Conservation (phyloP, 2,113 vertebrate species). For the Istiophorus platypterus region DNA sequence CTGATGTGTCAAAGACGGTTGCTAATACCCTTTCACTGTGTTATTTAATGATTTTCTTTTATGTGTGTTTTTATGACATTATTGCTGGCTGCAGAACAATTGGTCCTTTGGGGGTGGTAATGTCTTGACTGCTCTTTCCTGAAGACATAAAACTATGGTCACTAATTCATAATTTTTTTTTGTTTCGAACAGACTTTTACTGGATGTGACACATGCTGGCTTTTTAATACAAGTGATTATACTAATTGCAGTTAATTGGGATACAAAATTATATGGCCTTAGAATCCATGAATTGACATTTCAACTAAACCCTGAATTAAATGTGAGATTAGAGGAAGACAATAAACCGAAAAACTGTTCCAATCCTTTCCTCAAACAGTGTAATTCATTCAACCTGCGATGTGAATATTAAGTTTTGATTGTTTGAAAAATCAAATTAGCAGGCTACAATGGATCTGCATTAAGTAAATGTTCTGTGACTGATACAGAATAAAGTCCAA, state of each 20-base stretch:
- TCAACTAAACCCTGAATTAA: slow-evolving; percentile 26
- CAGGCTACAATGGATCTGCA: slow-evolving; percentile 9
- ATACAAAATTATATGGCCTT: slow-evolving; percentile 19
- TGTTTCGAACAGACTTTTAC: slow-evolving; percentile 21
- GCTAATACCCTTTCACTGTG: slow-evolving; percentile 50
- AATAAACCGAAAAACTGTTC: slow-evolving; percentile 1
- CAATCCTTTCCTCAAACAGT: slow-evolving; percentile 28
- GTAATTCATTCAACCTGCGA: slow-evolving; percentile 23
- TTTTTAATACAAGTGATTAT: slow-evolving; percentile 40
- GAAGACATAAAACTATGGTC: slow-evolving; percentile 14
- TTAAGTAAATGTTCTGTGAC: slow-evolving; percentile 8
- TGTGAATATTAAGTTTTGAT: slow-evolving; percentile 48
- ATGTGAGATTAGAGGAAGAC: slow-evolving; percentile 14
- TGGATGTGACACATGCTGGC: slow-evolving; percentile 28
- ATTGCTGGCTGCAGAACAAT: slow-evolving; percentile 44
- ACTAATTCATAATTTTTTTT: slow-evolving; percentile 28
- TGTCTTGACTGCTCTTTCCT: slow-evolving; percentile 11
- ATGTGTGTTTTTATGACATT: slow-evolving; percentile 55
- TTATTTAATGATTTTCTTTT: slow-evolving; percentile 49
- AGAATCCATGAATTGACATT: slow-evolving; percentile 36
- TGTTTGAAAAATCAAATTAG: slow-evolving; percentile 27
- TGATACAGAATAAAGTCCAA: neutral
- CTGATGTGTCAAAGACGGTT: slow-evolving; percentile 38
- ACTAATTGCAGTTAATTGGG: slow-evolving; percentile 52
- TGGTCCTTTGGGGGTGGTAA: slow-evolving; percentile 7